A percentile compares a stretch with the other conserved stretches of the same genome.
Evolutionary conservation across 2,113 vertebrate species (phyloP).

Genomic region (Amazona guildingii): DNA sequence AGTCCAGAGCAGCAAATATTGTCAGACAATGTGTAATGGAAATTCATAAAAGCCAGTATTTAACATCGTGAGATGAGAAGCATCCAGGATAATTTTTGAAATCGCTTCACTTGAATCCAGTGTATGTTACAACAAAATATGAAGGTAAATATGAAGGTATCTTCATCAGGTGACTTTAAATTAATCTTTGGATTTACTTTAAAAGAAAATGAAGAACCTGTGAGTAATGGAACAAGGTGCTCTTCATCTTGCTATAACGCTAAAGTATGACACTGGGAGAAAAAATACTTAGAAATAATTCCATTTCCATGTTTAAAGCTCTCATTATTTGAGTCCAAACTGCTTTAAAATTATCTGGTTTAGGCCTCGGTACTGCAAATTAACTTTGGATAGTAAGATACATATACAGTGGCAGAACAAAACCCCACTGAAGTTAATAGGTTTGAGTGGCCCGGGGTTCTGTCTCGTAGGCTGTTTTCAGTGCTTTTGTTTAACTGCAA

Average conservation of each 20-base stretch:
- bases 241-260: not conserved
- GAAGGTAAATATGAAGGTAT: slow-evolving; percentile 6
- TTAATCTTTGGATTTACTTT: slow-evolving; percentile 5
- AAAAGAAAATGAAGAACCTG: not conserved
- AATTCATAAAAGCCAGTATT: slow-evolving; percentile 21
- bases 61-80: slow-evolving; percentile 19
- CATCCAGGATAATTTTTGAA: slow-evolving; percentile 4
- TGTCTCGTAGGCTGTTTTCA: not conserved
- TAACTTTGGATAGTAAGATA: not conserved
- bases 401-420: not conserved
- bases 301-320: not conserved
- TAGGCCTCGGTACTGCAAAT: not conserved
- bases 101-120: not conserved
- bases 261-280: not conserved
- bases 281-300: not conserved
- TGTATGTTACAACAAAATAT: slow-evolving; percentile 6
- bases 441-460: not conserved
- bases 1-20: slow-evolving; percentile 10
- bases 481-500: not conserved
- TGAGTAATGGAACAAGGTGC: not conserved
- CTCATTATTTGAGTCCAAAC: not conserved
- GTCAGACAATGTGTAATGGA: not conserved
- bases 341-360: not conserved
- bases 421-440: not conserved
- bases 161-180: slow-evolving; percentile 18